Evolutionary conservation across 37 sponge, comb jelly and placozoan genomes (phyloP).

Genomic region (Amphimedon queenslandica): DNA sequence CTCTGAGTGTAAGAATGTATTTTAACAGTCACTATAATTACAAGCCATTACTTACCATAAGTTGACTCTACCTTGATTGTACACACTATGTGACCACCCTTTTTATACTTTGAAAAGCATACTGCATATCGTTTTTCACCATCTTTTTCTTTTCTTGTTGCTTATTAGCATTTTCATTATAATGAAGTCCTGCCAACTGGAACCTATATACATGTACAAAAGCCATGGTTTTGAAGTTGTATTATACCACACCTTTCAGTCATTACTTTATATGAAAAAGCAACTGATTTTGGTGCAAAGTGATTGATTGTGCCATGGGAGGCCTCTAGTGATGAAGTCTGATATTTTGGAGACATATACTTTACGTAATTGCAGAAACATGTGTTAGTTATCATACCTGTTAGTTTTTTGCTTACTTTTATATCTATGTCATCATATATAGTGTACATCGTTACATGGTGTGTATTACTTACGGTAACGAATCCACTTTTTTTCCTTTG

Average conservation of each 20-base stretch:
- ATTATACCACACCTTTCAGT: conserved; percentile 4
- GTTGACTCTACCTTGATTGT: conserved; percentile 1
- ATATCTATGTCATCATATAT: too few species aligned
- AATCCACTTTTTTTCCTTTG: too few species aligned
- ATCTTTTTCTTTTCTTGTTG: conserved; percentile 2
- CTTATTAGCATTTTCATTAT: conserved; percentile 9
- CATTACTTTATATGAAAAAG: conserved; percentile 55
- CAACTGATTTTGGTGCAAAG: conserved; percentile 55
- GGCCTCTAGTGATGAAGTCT: conserved; percentile 49
- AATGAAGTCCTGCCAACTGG: conserved; percentile 5
- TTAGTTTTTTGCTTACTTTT: conserved; percentile 38
- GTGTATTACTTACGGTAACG: too few species aligned
- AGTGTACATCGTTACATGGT: too few species aligned
- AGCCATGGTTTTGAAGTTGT: neutral
- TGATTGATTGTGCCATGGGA: conserved; percentile 55
- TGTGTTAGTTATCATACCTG: conserved; percentile 4
- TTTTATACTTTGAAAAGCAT: conserved; percentile 10
- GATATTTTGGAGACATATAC: conserved; percentile 33
- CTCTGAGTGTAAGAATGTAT: neutral
- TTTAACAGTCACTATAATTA: neutral
- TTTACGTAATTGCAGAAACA: conserved; percentile 22
- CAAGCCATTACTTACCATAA: conserved; percentile 1
- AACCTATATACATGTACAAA: neutral
- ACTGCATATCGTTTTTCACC: conserved; percentile 10
- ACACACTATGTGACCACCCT: conserved; percentile 6